Evolutionary conservation across 2,797 vertebrate species (phyloP).

Genomic region (Cephalopachus bancanus): DNA sequence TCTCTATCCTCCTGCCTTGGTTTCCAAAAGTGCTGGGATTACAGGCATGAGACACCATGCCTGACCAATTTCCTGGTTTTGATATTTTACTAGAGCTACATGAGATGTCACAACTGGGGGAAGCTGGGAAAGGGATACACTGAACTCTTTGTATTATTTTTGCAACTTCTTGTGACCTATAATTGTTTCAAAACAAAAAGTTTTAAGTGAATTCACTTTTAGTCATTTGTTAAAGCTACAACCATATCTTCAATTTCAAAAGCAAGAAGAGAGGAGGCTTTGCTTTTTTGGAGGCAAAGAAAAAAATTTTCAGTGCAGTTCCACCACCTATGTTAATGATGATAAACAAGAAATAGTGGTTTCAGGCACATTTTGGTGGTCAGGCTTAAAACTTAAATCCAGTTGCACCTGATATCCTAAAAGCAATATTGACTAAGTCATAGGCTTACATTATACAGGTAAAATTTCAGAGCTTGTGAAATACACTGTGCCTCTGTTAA

Average conservation of each 20-base stretch:
- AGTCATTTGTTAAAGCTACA: slow-evolving; percentile 55
- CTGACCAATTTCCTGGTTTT: slow-evolving; percentile 37
- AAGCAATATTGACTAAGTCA: neutral
- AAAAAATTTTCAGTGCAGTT: slow-evolving; percentile 20
- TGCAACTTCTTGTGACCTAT: slow-evolving; percentile 41
- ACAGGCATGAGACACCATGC: too few relatives aligned
- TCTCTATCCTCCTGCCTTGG: too few relatives aligned
- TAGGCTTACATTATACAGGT: neutral
- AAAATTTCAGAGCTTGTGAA: slow-evolving; percentile 21
- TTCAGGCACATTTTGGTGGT: neutral
- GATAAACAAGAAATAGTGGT: slow-evolving; percentile 46
- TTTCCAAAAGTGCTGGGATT: too few relatives aligned
- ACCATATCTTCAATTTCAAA: neutral
- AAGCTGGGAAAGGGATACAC: slow-evolving; percentile 1
- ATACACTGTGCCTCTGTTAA: slow-evolving; percentile 15
- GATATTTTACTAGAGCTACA: neutral
- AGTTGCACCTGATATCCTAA: slow-evolving; percentile 24
- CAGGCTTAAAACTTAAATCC: slow-evolving; percentile 54
- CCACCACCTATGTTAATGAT: neutral
- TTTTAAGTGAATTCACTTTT: neutral
- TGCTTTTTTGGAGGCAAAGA: slow-evolving; percentile 24
- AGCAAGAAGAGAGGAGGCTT: slow-evolving; percentile 24
- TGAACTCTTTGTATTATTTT: neutral
- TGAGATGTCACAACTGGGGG: neutral
- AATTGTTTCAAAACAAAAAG: slow-evolving; percentile 46